Base-by-base conservation (phyloP, 1,140 invertebrate genomes). In the Drosophila triauraria region DNA sequence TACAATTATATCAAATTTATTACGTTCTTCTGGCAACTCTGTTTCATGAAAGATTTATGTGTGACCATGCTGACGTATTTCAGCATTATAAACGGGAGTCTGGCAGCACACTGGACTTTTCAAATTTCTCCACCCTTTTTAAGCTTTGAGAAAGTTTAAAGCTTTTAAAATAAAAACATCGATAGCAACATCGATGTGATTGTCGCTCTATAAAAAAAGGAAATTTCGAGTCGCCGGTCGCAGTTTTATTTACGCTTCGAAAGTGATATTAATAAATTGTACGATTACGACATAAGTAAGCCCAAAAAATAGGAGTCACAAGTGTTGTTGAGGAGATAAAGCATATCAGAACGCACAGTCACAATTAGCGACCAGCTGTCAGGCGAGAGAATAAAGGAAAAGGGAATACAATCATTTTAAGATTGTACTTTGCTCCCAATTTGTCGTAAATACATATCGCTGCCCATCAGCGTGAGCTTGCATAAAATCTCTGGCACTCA, bases 381-480 rank as follows among this genome's bases (percentile, higher is more conserved):
- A 30, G 3, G 32, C 27, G 42, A 42, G 53, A 47, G 27, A 46
- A 27, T 50, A 40, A 23, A 25, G 30, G 47, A 51, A 67, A 67
- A 51, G 38, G 60, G 60, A 64, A 53, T 53, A 46, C 62, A 67
- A 67, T 61, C n/a, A 15, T 17, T 25, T 15, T 59, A 23, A 17
- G 12, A 23, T 38, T 60, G 84, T 68, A 90, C 84, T 84, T 88
- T 87, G 83, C 63, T 77, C 84, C 67, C 47, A 10, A 47, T 60
- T 42, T 47, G 43, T 35, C 50, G 60, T 43, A 15, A 30, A 53
- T 51, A 50, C 32, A 54, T 40, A 40, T 56, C 30, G 38, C 20
- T 53, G 79, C 68, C 68, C 74, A 86, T 88, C 81, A 88, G 69
- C 85, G 70, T 88, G 85, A 88, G 70, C 23, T 82, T 90, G 85